Evolutionary conservation across 2,113 vertebrate species (phyloP), one percentile per base, ranked within the genome.

Genomic region (Agelaius tricolor): DNA sequence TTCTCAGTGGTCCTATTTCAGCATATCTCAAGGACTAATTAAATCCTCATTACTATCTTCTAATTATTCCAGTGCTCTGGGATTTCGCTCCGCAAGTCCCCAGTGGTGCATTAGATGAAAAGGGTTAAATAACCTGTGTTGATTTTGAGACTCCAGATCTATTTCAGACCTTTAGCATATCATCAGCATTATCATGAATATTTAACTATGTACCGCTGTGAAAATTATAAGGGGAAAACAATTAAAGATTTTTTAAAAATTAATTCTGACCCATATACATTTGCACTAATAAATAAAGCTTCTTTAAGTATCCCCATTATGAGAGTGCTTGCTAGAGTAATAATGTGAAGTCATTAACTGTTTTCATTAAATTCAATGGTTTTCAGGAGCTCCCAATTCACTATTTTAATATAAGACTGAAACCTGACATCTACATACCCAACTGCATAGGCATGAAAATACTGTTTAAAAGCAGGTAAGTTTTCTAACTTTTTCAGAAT

Each of bases 251-350:
- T 98, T 97, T 96, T 26, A 83, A 98, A 97, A 98, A 98, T 98
- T 98, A 98, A 98, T 98, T 98, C 97, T 97, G 97, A 98, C 97
- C 98, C 97, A 98, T 98, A 97, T 97, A 97, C 97, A 97, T 98
- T 98, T 97, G 95, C 97, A 97, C 96, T 98, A 98, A 98, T 98
- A 98, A 98, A 98, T 98, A 98, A 97, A 95, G 93, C 96, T 97
- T 97, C 97, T 96, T 94, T 93, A 98, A 98, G 93, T 81, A 79
- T 94, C 92, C 92, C 95, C 97, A 97, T 97, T 95, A 97, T 96
- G 97, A 97, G 93, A 96, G 94, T 77, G 93, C 92, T 84, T 96
- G 73, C 96, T 78, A 68, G 84, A 93, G 94, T 94, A 96, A 96
- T 97, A 98, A 97, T 37, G 37, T 86, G 90, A 97, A 97, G 90